These are phyloP conservation scores for Coendou prehensilis DNA, from an alignment of 2,797 vertebrate species.

Conservation along the genomic window DNA sequence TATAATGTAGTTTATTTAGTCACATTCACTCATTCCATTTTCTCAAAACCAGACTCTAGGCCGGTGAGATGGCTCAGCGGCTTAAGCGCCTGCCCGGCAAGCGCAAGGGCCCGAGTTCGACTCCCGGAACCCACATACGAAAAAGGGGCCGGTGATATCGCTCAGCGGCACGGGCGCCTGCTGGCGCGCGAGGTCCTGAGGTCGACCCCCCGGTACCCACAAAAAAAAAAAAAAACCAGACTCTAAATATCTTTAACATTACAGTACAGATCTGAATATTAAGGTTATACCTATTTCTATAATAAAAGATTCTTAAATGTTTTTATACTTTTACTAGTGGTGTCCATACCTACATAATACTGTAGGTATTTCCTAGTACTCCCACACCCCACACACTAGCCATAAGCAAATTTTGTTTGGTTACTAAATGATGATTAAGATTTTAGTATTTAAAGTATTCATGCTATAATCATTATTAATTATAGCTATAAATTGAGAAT, in stretches of 20 bases:
- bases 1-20: constrained; percentile 50
- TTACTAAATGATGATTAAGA: constrained; percentile 58
- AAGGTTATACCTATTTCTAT: constrained; percentile 31
- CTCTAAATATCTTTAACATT: constrained; percentile 21
- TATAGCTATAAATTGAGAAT: constrained; percentile 44
- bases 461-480: constrained; percentile 34
- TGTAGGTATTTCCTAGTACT: constrained; percentile 20
- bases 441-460: constrained; percentile 54
- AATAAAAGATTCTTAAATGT: not conserved
- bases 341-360: constrained; percentile 34
- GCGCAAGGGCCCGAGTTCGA: no score
- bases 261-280: not conserved
- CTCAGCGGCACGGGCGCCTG: no score
- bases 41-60: constrained; percentile 45
- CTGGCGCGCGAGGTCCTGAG: no score
- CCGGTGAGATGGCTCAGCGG: no score
- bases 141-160: no score
- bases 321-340: not conserved
- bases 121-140: no score
- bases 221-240: no score
- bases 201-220: no score
- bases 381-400: not conserved
- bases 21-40: not conserved
- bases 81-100: no score
- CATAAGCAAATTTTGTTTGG: constrained; percentile 43